These are phyloP conservation scores for Sarcophaga bullata DNA, from an alignment of 1,140 invertebrate genomes.

Conservation along the genomic window DNA sequence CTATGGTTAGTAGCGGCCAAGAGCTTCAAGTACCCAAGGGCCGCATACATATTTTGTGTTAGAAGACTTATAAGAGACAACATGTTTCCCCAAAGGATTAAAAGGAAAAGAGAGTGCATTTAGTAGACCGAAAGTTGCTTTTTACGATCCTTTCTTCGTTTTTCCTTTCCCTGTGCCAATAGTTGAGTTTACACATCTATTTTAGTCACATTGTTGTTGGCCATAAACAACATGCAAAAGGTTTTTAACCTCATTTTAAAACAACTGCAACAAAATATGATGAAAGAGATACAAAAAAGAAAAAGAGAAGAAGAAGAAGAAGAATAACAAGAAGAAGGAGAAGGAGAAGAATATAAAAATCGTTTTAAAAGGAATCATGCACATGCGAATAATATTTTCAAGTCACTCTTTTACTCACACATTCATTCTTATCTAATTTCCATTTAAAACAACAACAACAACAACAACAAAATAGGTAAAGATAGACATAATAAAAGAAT, in stretches of 20 bases:
- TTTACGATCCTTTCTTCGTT: no score
- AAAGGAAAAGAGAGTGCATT: no score
- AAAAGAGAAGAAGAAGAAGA: background rate
- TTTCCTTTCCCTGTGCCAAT: no score
- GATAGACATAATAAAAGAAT: background rate
- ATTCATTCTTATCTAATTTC: constrained; percentile 21
- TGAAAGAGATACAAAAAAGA: background rate
- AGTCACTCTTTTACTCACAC: constrained; percentile 11
- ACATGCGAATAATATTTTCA: background rate
- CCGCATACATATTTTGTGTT: no score
- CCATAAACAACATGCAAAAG: constrained; percentile 33
- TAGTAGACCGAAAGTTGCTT: no score
- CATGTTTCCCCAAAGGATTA: no score
- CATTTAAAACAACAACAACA: background rate
- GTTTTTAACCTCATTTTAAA: constrained; percentile 9
- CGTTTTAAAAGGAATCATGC: background rate
- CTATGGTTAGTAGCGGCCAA: no score
- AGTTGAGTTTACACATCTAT: no score
- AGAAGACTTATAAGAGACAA: no score
- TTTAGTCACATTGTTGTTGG: background rate
- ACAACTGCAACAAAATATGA: background rate
- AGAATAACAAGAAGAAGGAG: background rate
- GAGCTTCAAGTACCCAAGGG: no score
- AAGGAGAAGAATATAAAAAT: background rate
- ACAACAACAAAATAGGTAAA: no score